Conservation (phyloP, 2,888 invertebrate genomes). For the Dromius quadrimaculatus region DNA sequence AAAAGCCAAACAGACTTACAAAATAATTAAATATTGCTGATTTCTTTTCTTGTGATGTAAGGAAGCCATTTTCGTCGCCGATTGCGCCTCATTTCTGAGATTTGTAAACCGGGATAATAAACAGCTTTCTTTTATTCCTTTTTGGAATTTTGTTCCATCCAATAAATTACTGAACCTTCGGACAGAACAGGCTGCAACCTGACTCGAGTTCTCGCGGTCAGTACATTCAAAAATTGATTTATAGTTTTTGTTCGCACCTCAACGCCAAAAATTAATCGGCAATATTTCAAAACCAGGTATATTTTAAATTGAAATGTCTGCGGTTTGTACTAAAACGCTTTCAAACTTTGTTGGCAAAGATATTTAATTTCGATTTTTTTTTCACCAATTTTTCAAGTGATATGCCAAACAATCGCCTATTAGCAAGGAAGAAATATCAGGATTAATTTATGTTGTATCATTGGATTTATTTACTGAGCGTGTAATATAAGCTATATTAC, state of each 20-base stretch:
- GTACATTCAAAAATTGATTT: slow-evolving; percentile 2
- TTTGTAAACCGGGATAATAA: slow-evolving; percentile 41
- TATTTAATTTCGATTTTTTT: too few relatives aligned
- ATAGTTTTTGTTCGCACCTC: slow-evolving; percentile 17
- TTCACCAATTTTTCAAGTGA: too few relatives aligned
- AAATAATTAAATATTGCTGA: background rate
- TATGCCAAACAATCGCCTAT: too few relatives aligned
- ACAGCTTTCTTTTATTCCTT: slow-evolving; percentile 47
- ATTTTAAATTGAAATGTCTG: too few relatives aligned
- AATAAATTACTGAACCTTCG: slow-evolving; percentile 46
- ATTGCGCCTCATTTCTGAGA: background rate
- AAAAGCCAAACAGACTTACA: background rate
- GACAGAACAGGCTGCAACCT: slow-evolving; percentile 1
- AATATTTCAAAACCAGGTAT: too few relatives aligned
- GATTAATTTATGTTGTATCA: too few relatives aligned
- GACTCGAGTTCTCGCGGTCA: slow-evolving; percentile 2
- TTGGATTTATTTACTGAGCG: too few relatives aligned
- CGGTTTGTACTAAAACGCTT: too few relatives aligned
- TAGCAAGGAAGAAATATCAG: too few relatives aligned
- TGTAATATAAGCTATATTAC: too few relatives aligned
- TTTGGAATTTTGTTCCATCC: slow-evolving; percentile 39
- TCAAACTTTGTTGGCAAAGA: too few relatives aligned
- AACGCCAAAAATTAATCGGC: too few relatives aligned
- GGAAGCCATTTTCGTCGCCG: background rate
- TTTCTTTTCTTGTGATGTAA: background rate